These are phyloP conservation scores for Porites divaricata DNA, from an alignment of 92 coral and sea anemone species.

Conservation along the genomic window DNA sequence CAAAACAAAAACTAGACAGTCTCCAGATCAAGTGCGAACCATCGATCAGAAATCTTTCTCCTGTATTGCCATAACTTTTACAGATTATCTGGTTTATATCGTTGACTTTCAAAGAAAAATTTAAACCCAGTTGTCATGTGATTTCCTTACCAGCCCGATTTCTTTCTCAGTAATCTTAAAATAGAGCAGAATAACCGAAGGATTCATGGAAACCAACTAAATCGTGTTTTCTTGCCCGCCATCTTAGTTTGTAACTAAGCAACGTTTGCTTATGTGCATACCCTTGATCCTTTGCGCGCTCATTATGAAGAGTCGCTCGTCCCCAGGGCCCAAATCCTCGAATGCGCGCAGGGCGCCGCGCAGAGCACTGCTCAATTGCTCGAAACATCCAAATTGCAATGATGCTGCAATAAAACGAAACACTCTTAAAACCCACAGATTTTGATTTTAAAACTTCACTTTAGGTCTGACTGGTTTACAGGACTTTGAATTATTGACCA, in stretches of 20 bases:
- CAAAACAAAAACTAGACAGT: no score
- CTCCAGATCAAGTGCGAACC: not conserved
- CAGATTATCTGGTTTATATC: not conserved
- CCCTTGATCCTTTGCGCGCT: slow-evolving; percentile 11
- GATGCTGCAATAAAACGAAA: no score
- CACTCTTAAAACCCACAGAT: no score
- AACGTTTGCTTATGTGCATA: slow-evolving; percentile 5
- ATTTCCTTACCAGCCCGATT: not conserved
- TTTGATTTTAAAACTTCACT: no score
- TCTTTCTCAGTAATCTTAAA: not conserved
- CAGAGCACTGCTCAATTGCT: no score
- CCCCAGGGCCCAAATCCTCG: no score
- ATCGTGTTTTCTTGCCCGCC: slow-evolving; percentile 4
- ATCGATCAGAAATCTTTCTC: not conserved
- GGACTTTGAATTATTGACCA: no score
- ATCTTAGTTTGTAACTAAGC: slow-evolving; percentile 35
- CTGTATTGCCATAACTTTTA: not conserved
- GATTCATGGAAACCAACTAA: not conserved
- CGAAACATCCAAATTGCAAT: no score
- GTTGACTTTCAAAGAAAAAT: not conserved
- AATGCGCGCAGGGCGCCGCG: no score
- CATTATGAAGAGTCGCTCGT: not conserved
- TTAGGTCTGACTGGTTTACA: no score
- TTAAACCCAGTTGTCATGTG: not conserved
- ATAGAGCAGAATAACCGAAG: not conserved